These are phyloP conservation scores for Pseudopodoces humilis DNA, from an alignment of 2,113 vertebrate genomes.

Conservation along the genomic window DNA sequence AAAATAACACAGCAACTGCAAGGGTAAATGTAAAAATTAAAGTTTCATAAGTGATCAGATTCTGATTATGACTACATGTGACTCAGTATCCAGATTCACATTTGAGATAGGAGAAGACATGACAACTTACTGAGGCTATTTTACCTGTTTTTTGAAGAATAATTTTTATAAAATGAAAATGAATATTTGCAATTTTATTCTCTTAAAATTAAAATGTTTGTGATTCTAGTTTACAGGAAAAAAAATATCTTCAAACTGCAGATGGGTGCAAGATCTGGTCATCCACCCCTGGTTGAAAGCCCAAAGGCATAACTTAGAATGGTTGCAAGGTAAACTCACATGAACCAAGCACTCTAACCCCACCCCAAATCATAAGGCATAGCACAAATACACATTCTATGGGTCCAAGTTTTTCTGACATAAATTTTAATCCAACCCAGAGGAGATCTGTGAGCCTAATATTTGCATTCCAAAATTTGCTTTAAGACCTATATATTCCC, in stretches of 20 bases:
- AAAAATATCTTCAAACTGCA: not conserved
- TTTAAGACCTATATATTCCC: constrained; percentile 41
- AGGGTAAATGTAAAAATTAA: not conserved
- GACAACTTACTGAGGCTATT: not conserved
- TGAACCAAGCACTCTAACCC: not conserved
- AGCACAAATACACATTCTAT: not conserved
- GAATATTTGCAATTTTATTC: not conserved
- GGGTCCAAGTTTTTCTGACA: not conserved
- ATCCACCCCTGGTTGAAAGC: not conserved
- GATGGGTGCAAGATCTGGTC: not conserved
- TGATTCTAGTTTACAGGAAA: not conserved
- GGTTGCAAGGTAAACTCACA: not conserved
- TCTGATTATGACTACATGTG: not conserved
- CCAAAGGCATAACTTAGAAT: not conserved
- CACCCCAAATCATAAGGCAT: not conserved
- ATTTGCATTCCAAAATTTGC: constrained; percentile 48
- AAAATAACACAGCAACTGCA: not conserved
- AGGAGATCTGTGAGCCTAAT: not conserved
- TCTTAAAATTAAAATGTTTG: not conserved
- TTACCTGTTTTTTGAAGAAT: not conserved
- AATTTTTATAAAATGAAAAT: not conserved
- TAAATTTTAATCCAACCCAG: not conserved
- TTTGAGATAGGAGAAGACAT: not conserved
- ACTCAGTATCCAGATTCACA: not conserved
- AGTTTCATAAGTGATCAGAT: not conserved